Conservation (phyloP, 1,140 invertebrate species). For the Druon quercuslanigerum region DNA sequence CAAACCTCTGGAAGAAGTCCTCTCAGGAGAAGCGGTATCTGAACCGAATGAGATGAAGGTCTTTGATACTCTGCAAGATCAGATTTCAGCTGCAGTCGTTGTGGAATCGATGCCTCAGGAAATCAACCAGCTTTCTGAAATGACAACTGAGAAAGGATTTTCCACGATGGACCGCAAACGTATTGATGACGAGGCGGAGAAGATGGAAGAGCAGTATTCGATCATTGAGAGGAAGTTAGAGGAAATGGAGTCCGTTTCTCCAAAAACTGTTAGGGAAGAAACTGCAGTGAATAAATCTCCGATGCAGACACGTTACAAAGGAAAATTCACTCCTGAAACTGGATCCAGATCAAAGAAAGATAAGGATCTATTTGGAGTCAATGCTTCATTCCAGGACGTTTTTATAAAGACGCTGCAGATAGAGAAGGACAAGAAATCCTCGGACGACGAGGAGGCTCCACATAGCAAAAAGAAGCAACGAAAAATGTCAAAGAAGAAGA, state of each 20-base stretch:
- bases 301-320: conserved; percentile 55
- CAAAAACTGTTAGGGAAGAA: background rate
- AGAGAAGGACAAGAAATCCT: conserved; percentile 53
- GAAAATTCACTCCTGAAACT: conserved; percentile 54
- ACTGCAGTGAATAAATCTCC: conserved; percentile 16
- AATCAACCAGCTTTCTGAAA: conserved; percentile 12
- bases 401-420: conserved; percentile 63
- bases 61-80: background rate
- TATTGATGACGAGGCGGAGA: background rate
- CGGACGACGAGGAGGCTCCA: conserved; percentile 33
- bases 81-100: background rate
- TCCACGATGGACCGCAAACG: background rate
- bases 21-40: background rate
- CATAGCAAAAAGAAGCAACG: conserved; percentile 27
- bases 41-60: background rate
- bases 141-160: background rate
- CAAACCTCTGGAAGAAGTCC: background rate
- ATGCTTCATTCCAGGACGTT: conserved; percentile 65
- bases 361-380: conserved; percentile 50
- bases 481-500: background rate
- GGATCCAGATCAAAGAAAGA: conserved; percentile 52
- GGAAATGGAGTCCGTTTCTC: conserved; percentile 8
- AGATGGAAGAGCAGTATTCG: conserved; percentile 21
- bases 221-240: conserved; percentile 3
- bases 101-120: conserved; percentile 16